Conservation (phyloP, 2,888 invertebrate genomes). For the Lottia scabra region DNA sequence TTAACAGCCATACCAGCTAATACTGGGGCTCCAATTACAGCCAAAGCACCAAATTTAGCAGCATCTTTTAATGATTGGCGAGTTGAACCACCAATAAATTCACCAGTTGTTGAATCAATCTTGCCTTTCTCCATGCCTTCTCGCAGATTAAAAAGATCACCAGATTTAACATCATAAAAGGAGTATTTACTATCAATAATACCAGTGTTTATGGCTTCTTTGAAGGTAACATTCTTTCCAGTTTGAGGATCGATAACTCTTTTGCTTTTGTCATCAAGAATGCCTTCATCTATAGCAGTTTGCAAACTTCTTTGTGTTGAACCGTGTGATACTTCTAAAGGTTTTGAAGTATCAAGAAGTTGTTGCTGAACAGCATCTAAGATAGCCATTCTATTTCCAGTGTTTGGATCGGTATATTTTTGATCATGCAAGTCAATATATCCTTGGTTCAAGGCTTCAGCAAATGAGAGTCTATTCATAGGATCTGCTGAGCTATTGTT, state of each 20-base stretch:
- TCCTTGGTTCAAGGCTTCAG: conserved; percentile 88
- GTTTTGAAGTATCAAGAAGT: conserved; percentile 41
- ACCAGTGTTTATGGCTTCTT: conserved; percentile 50
- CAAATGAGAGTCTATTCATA: conserved; percentile 52
- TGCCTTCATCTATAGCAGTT: conserved; percentile 80
- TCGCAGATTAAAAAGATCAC: conserved; percentile 77
- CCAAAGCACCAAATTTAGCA: conserved; percentile 75
- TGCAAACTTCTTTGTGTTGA: conserved; percentile 37
- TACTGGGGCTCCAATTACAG: conserved; percentile 81
- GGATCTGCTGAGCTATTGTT: conserved; percentile 27
- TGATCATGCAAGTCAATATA: conserved; percentile 73
- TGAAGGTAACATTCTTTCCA: conserved; percentile 75
- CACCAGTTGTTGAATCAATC: conserved; percentile 76
- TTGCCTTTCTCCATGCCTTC: conserved; percentile 73
- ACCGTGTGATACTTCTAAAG: conserved; percentile 11
- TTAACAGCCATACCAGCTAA: conserved; percentile 70
- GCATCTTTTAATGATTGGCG: conserved; percentile 83
- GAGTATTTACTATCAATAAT: conserved; percentile 51
- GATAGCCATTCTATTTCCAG: conserved; percentile 83
- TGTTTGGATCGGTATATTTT: conserved; percentile 71
- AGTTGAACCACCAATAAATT: conserved; percentile 80
- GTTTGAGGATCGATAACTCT: conserved; percentile 86
- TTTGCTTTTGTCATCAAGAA: conserved; percentile 87
- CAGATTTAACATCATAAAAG: conserved; percentile 72
- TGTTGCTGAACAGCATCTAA: conserved; percentile 82